phyloP scores from a whole-genome alignment of 1,140 invertebrate species.

The Antheraea mylitta region DNA sequence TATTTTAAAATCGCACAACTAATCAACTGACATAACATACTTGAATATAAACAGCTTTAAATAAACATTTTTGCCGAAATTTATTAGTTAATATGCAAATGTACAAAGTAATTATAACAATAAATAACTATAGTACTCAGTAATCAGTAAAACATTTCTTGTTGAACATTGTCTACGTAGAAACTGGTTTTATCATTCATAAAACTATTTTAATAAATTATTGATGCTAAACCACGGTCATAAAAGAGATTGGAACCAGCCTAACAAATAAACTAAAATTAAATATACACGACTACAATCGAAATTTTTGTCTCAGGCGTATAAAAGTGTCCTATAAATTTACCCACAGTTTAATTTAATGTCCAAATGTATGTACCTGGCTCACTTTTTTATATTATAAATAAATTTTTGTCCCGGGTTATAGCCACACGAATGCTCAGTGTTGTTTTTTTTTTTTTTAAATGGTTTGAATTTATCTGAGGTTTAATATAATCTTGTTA shows the following conservation, averaged over 20 bases:
- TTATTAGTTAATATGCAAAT: neutral
- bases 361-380: conserved; percentile 76
- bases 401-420: conserved; percentile 70
- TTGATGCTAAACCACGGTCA: conserved; percentile 63
- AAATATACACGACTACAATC: conserved; percentile 77
- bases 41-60: no score
- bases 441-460: conserved; percentile 65
- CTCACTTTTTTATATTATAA: conserved; percentile 71
- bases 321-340: conserved; percentile 79
- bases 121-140: neutral
- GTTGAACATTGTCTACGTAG: neutral
- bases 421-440: conserved; percentile 64
- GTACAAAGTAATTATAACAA: neutral
- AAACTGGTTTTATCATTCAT: conserved; percentile 67
- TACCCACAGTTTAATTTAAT: conserved; percentile 78
- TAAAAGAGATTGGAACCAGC: conserved; percentile 66
- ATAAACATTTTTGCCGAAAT: no score
- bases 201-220: conserved; percentile 72
- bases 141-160: neutral
- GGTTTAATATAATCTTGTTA: conserved; percentile 47
- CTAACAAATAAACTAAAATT: conserved; percentile 78
- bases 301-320: conserved; percentile 77
- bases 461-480: conserved; percentile 69
- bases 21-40: no score
- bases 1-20: no score